Evolutionary conservation across 2,113 vertebrate species (phyloP).

Genomic region (Dromaius novaehollandiae): DNA sequence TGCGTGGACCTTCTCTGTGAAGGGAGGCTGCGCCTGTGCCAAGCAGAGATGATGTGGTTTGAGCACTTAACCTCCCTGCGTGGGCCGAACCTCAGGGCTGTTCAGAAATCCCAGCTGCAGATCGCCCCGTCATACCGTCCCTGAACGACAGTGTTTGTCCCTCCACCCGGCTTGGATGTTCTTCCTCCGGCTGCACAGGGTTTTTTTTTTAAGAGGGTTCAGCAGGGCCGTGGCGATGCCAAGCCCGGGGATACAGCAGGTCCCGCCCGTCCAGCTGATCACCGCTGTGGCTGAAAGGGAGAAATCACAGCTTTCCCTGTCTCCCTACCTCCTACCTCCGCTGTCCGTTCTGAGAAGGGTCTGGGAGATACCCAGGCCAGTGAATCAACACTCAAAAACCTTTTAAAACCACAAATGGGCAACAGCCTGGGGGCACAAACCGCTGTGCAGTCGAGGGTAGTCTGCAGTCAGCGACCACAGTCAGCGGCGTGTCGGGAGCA

Average conservation of each 20-base stretch:
- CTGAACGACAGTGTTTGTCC: neutral
- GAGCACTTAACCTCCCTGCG: neutral
- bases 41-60: too few species aligned
- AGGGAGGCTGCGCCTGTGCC: too few species aligned
- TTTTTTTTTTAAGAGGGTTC: too few species aligned
- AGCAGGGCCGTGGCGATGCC: fast-evolving
- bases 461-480: neutral
- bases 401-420: neutral
- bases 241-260: neutral
- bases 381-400: fast-evolving
- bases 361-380: neutral
- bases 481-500: neutral
- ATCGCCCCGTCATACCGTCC: neutral
- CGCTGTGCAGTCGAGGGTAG: neutral
- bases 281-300: neutral
- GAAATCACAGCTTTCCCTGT: neutral
- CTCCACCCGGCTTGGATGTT: neutral
- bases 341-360: neutral
- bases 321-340: neutral
- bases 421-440: conserved; percentile 18
- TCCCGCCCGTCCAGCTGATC: fast-evolving
- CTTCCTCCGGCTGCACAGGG: neutral
- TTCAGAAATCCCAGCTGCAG: neutral
- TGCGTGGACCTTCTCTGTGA: too few species aligned
- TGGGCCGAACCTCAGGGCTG: neutral